Percentiles rank a stretch among this genome's conserved stretches.
Evolutionary conservation across 2,888 invertebrate species (phyloP).

Genomic region (Mesorhabditis sp.): DNA sequence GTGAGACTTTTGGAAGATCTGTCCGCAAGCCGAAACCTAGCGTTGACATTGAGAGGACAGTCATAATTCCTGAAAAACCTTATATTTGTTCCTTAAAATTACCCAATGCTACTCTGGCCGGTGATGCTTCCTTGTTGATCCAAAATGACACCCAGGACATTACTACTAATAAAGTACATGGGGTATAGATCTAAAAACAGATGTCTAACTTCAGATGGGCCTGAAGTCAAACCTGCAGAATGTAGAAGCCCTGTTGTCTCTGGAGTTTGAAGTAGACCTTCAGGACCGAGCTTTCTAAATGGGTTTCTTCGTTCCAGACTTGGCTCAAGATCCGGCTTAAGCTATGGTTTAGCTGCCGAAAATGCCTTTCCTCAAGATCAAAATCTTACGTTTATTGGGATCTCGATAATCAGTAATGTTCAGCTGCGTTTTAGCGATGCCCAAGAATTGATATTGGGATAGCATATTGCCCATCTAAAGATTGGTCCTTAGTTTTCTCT

Average conservation of each 20-base stretch:
- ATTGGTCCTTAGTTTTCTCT: neutral
- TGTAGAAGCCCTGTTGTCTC: conserved; percentile 76
- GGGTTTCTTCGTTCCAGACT: neutral
- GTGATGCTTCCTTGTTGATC: conserved; percentile 71
- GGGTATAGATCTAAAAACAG: conserved; percentile 64
- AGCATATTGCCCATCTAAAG: conserved; percentile 78
- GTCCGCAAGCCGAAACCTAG: conserved; percentile 72
- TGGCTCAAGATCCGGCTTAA: neutral
- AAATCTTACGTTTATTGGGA: conserved; percentile 23
- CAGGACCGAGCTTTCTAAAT: conserved; percentile 59
- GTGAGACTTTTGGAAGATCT: conserved; percentile 78
- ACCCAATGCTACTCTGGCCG: conserved; percentile 77
- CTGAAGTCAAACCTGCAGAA: conserved; percentile 61
- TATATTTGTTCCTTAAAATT: conserved; percentile 31
- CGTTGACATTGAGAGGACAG: conserved; percentile 80
- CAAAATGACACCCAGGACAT: conserved; percentile 72
- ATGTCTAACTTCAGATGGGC: neutral
- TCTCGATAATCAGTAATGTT: conserved; percentile 41
- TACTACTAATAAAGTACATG: conserved; percentile 61
- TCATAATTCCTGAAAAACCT: conserved; percentile 70
- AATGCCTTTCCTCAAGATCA: neutral
- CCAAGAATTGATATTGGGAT: conserved; percentile 85
- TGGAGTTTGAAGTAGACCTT: conserved; percentile 75
- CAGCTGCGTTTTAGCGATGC: conserved; percentile 42
- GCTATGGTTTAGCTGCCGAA: neutral